Base-by-base conservation (phyloP, 2,888 invertebrate species). In the Euzophera pinguis region DNA sequence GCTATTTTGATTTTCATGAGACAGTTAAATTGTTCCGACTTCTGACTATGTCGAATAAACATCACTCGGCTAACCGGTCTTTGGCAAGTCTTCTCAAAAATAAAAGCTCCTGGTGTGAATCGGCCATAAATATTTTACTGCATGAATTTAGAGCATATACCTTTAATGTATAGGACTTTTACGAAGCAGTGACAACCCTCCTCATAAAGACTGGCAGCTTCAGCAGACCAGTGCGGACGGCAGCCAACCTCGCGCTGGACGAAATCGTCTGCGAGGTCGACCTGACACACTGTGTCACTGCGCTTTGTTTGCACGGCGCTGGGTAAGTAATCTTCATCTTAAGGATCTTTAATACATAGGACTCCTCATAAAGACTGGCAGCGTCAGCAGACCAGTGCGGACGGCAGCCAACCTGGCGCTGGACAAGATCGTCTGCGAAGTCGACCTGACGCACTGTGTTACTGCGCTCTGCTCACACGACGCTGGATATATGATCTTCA, bases 341-440 rank as follows among this genome's bases (percentile, higher is more conserved):
- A n/a, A n/a, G n/a, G n/a, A 4, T 4, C 7, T 29, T 29, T 32
- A 1, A 32, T 10, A 7, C 8, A 9, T 32, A 94, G 94, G 95
- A 95, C 74, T 92, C 45, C 81, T 95, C 52, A 90, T 87, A 54
- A 95, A 94, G 80, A 93, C 93, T 0, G 94, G 95, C 43, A 95
- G 95, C 74, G 93, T 92, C 63, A 94, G 93, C 68, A 93, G 92
- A 50, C 94, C 95, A 61, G 94, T 96, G 60, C 90, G 94, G 6
- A 93, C 94, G 56, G 95, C 95, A 53, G 94, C 95, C 22, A 94
- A 95, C 71, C 82, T 93, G 48, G 93, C 95, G 0, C 81, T 96
- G 42, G 93, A 93, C 62, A 89, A 91, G 37, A 91, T 96, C 81
- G 93, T 95, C 4, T 93, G 93, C 52, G 89, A 91, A 58, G 92